A percentile compares a stretch with the other conserved stretches of the same genome.
These are phyloP conservation scores for Kryptopterus vitreolus DNA, from an alignment of 2,797 vertebrate species.

Conservation along the genomic window DNA sequence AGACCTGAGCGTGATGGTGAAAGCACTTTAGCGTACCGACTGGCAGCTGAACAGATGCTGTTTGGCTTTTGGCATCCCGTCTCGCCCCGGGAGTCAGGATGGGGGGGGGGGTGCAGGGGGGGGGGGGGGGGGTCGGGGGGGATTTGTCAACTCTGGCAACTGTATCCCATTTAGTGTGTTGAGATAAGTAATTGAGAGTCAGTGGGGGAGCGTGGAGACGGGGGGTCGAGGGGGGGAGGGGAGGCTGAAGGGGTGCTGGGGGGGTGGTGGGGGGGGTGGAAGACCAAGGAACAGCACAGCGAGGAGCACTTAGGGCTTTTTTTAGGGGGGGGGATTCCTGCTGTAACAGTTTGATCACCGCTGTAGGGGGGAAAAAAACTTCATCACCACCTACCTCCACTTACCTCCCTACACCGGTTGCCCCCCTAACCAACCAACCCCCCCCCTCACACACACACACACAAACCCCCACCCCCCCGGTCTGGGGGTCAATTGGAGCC, in stretches of 20 bases:
- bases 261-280: too few species aligned
- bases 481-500: too few species aligned
- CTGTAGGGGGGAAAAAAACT: slow-evolving; percentile 54
- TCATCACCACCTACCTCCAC: too few species aligned
- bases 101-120: too few species aligned
- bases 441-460: too few species aligned
- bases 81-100: slow-evolving; percentile 45
- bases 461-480: too few species aligned
- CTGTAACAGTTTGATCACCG: slow-evolving; percentile 63
- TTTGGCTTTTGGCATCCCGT: slow-evolving; percentile 45
- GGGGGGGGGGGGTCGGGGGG: too few species aligned
- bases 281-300: slow-evolving; percentile 43
- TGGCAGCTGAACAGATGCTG: slow-evolving; percentile 59
- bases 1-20: not conserved
- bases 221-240: too few species aligned
- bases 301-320: slow-evolving; percentile 60
- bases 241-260: too few species aligned
- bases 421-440: not conserved
- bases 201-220: slow-evolving; percentile 59
- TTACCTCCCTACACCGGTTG: too few species aligned
- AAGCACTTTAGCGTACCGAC: slow-evolving; percentile 39
- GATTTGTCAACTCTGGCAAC: slow-evolving; percentile 58
- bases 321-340: slow-evolving; percentile 66
- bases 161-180: slow-evolving; percentile 65
- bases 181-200: slow-evolving; percentile 69